Evolutionary conservation across 2,888 invertebrate genomes (phyloP).

Genomic region (Subacronicta megacephala): DNA sequence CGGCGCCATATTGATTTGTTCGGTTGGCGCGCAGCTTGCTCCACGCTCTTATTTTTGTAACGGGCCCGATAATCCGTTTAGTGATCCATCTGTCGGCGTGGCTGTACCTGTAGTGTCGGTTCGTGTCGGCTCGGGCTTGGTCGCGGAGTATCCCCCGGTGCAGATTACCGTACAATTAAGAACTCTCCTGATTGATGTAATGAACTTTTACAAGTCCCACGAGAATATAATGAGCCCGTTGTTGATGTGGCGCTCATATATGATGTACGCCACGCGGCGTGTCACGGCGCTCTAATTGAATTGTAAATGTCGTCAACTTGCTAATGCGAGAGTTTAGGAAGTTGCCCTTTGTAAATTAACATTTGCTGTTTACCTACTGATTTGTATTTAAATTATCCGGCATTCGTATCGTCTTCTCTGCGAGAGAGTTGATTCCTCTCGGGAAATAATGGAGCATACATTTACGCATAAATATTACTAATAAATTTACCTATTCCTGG

Average conservation of each 20-base stretch:
- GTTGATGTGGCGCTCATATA: conserved; percentile 16
- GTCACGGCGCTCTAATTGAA: conserved; percentile 53
- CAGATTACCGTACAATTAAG: conserved; percentile 19
- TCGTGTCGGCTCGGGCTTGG: neutral
- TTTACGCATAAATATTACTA: conserved; percentile 56
- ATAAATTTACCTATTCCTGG: conserved; percentile 36
- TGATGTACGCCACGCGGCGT: conserved; percentile 12
- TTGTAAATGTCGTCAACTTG: conserved; percentile 52
- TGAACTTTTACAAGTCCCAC: conserved; percentile 12
- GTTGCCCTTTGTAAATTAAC: conserved; percentile 38
- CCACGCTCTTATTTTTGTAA: conserved; percentile 44
- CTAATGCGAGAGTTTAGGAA: conserved; percentile 30
- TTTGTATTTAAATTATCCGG: conserved; percentile 33
- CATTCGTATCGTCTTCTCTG: conserved; percentile 34
- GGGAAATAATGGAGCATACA: conserved; percentile 55
- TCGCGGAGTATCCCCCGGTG: conserved; percentile 6
- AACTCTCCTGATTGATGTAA: conserved; percentile 22
- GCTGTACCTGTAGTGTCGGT: no score
- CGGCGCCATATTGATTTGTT: conserved; percentile 46
- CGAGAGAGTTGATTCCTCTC: conserved; percentile 55
- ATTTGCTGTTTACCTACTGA: conserved; percentile 28
- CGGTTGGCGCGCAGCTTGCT: conserved; percentile 42
- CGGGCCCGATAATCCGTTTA: conserved; percentile 42
- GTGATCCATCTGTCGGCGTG: conserved; percentile 46
- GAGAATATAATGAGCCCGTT: conserved; percentile 5